Conservation (phyloP, 2,888 invertebrate species). For the Ceriagrion tenellum region DNA sequence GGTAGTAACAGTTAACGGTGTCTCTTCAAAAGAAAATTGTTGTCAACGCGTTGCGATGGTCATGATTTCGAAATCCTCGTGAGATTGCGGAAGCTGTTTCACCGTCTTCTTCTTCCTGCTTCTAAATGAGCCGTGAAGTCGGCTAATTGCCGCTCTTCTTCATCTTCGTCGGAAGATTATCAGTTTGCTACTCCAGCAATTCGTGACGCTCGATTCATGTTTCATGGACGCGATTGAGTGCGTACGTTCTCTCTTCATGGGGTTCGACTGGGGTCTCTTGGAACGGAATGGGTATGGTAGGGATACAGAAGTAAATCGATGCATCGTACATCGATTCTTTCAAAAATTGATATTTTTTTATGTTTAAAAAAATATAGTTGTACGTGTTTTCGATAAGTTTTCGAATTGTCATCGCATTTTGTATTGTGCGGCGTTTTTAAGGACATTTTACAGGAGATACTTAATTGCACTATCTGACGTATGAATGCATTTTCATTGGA, state of each 20-base stretch:
- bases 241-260: background rate
- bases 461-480: no score
- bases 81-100: background rate
- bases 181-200: background rate
- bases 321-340: no score
- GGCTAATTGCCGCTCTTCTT: background rate
- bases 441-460: no score
- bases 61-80: background rate
- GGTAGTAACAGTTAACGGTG: no score
- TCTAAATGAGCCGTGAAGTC: conserved; percentile 11
- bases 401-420: no score
- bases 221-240: background rate
- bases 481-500: no score
- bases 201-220: background rate
- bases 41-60: background rate
- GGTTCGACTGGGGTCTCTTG: background rate
- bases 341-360: no score
- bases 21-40: no score
- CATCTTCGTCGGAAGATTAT: background rate
- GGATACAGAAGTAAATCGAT: no score
- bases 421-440: no score
- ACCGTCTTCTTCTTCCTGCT: background rate
- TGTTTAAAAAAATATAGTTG: no score
- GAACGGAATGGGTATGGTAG: background rate
- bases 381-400: no score